Conservation (phyloP, 2,797 vertebrate genomes). For the Sebastes wilsoni region DNA sequence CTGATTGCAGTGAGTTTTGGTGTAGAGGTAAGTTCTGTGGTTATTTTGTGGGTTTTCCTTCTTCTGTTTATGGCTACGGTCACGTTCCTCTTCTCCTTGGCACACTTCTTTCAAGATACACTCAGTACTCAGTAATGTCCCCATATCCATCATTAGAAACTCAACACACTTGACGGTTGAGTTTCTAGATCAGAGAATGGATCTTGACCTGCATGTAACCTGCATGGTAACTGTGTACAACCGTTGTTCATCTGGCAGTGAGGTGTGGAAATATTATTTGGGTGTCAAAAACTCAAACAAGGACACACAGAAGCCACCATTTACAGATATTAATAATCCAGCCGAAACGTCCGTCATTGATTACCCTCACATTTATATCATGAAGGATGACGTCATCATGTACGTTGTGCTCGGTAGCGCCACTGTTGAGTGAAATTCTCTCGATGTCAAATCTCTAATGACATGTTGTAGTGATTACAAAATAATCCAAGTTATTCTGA, state of each 20-base stretch:
- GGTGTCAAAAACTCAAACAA: neutral
- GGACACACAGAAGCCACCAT: neutral
- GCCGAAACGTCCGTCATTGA: neutral
- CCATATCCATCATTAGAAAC: neutral
- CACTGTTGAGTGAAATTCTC: neutral
- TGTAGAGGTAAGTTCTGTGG: neutral
- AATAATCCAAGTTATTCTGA: neutral
- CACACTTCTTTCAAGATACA: neutral
- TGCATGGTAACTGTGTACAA: neutral
- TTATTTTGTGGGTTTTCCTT: neutral
- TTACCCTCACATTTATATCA: neutral
- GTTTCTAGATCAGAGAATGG: neutral
- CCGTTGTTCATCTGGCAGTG: constrained; percentile 11
- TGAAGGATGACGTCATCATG: neutral
- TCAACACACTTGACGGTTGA: neutral
- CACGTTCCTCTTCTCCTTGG: neutral
- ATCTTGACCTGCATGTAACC: neutral
- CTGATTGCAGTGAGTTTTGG: neutral
- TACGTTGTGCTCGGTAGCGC: neutral
- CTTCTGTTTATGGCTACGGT: neutral
- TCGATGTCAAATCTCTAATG: neutral
- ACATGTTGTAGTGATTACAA: neutral
- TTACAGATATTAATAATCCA: neutral
- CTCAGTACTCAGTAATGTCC: neutral
- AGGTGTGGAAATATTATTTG: constrained; percentile 11